Percentiles rank a stretch among this genome's conserved stretches.
These are phyloP conservation scores for Malurus splendens DNA, from an alignment of 2,797 vertebrate species.

Conservation along the genomic window DNA sequence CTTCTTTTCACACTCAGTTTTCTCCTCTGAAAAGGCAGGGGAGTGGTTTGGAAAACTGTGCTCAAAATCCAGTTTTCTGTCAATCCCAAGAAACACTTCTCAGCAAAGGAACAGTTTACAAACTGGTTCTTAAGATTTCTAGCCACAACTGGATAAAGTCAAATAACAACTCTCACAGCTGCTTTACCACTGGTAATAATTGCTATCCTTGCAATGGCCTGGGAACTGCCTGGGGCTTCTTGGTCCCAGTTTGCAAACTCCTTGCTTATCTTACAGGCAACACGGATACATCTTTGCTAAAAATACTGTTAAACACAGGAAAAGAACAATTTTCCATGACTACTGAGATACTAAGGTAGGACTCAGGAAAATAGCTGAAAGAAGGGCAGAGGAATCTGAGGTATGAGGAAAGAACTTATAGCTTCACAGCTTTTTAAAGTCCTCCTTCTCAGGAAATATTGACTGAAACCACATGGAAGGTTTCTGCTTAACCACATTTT, in stretches of 20 bases:
- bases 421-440: background rate
- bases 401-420: background rate
- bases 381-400: background rate
- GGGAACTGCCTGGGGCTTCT: constrained; percentile 50
- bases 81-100: background rate
- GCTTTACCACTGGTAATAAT: constrained; percentile 82
- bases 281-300: background rate
- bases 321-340: background rate
- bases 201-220: constrained; percentile 65
- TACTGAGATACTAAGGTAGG: background rate
- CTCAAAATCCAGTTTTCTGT: background rate
- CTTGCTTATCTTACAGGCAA: constrained; percentile 9
- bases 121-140: constrained; percentile 42
- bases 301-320: background rate
- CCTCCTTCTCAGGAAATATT: constrained; percentile 48
- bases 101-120: constrained; percentile 33
- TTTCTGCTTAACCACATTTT: constrained; percentile 59
- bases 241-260: background rate
- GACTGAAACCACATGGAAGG: constrained; percentile 30
- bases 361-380: background rate
- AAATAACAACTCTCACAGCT: constrained; percentile 79
- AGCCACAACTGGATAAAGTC: constrained; percentile 65
- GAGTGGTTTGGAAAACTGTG: background rate
- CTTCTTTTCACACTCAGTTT: background rate
- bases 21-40: background rate